Percentiles rank a stretch among this genome's conserved stretches.
Evolutionary conservation across 2,888 invertebrate species (phyloP).

Genomic region (Eupithecia insigniata): DNA sequence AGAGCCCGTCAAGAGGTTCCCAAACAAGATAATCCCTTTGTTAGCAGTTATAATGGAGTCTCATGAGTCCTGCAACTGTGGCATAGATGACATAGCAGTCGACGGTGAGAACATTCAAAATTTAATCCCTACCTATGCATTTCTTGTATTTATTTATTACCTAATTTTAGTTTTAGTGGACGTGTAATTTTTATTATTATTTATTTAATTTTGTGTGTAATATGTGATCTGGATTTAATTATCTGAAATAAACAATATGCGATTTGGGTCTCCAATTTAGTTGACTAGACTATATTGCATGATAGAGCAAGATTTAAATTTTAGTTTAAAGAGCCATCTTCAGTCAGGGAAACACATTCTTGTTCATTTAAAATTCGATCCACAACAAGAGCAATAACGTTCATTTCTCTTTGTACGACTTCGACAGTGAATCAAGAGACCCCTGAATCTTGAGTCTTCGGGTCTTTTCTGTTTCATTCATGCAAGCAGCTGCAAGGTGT

Average conservation of each 20-base stretch:
- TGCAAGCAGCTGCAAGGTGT: slow-evolving; percentile 72
- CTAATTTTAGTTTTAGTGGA: no score
- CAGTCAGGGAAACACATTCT: background rate
- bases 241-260: no score
- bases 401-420: background rate
- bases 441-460: slow-evolving; percentile 29
- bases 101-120: background rate
- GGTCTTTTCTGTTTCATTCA: slow-evolving; percentile 74
- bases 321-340: no score
- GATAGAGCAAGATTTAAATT: no score
- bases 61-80: slow-evolving; percentile 56
- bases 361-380: background rate
- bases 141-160: no score
- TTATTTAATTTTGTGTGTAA: no score
- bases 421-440: slow-evolving; percentile 15
- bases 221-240: no score
- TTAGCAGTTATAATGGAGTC: slow-evolving; percentile 78
- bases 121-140: background rate
- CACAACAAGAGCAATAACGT: background rate
- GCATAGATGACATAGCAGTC: slow-evolving; percentile 14
- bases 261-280: background rate
- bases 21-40: slow-evolving; percentile 83
- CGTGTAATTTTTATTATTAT: no score
- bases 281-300: background rate
- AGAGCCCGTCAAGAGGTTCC: slow-evolving; percentile 81